A percentile compares a stretch with the other conserved stretches of the same genome.
Evolutionary conservation across 1,140 invertebrate species (phyloP).

Genomic region (Drosophila teissieri): DNA sequence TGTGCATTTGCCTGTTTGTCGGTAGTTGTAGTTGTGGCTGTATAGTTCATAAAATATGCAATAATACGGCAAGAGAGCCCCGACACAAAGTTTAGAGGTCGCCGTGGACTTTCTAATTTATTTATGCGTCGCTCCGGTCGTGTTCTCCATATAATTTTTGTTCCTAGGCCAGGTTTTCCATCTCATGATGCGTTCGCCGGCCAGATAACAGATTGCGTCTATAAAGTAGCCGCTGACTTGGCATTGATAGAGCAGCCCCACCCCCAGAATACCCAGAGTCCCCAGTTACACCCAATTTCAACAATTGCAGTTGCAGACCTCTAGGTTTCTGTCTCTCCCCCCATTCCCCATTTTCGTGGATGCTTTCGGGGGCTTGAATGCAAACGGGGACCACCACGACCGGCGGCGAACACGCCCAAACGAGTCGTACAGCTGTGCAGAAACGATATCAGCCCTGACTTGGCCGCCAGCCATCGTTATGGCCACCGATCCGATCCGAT

Average conservation of each 20-base stretch:
- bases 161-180: slow-evolving; percentile 54
- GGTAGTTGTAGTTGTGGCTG: slow-evolving; percentile 13
- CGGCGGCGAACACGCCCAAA: slow-evolving; percentile 75
- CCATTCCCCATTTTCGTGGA: no score
- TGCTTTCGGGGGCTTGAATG: background rate
- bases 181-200: slow-evolving; percentile 56
- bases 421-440: slow-evolving; percentile 74
- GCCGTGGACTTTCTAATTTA: slow-evolving; percentile 80
- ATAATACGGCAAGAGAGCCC: slow-evolving; percentile 55
- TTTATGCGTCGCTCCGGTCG: slow-evolving; percentile 68
- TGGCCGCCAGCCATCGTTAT: slow-evolving; percentile 32
- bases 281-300: slow-evolving; percentile 70
- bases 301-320: slow-evolving; percentile 45
- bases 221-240: slow-evolving; percentile 51
- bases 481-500: slow-evolving; percentile 8
- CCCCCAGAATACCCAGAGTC: slow-evolving; percentile 26
- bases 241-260: slow-evolving; percentile 52
- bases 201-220: slow-evolving; percentile 43
- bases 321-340: background rate
- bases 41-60: slow-evolving; percentile 78
- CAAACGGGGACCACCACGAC: slow-evolving; percentile 46
- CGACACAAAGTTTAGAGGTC: slow-evolving; percentile 79
- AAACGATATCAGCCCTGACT: slow-evolving; percentile 52
- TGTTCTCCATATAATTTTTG: slow-evolving; percentile 56
- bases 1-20: slow-evolving; percentile 29